Base-by-base conservation (phyloP, 2,888 invertebrate genomes). In the Spatulosminthurus flaviceps region DNA sequence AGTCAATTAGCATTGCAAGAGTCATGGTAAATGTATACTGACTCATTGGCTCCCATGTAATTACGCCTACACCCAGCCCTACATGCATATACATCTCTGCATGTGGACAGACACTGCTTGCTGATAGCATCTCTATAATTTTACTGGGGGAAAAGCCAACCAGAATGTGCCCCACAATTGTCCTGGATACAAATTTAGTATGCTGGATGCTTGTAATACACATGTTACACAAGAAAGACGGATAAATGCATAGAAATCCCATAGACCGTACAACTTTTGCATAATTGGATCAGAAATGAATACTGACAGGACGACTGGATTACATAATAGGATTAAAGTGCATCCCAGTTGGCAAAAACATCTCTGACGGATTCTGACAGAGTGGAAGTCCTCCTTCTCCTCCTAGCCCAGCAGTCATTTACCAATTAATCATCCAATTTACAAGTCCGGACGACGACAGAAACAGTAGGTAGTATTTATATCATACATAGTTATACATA, bases 281-380 rank as follows among this genome's bases (percentile, higher is more conserved):
- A 51, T 51, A 51, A 51, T 51, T 51, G 51, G 51, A 51, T 51
- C 51, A 51, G 51, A 51, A 51, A 51, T 51, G 51, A 51, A 51
- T 51, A 51, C 19, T 51, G 51, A 51, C 51, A 51, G 51, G 51
- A 51, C 51, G 51, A 51, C 51, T 13, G 51, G 51, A 51, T 51
- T 51, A 51, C 51, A 9, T 51, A 51, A 51, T n/a, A 51, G 51
- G 51, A 51, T 51, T 51, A 51, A 51, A 51, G 51, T 51, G 16
- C 51, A 51, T 51, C 51, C 51, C 51, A 51, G 51, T 51, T 51
- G 51, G n/a, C 51, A 19, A 51, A 51, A 51, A 51, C 51, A 51
- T 51, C n/a, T 51, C 51, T 51, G 51, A 51, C 51, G n/a, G 51
- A 51, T 51, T 2, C 51, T 51, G 51, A 51, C 51, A 51, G n/a